Evolutionary conservation across 2,888 invertebrate genomes (phyloP), one percentile per base, ranked within the genome.

Genomic region (Cheilosia scutellata): DNA sequence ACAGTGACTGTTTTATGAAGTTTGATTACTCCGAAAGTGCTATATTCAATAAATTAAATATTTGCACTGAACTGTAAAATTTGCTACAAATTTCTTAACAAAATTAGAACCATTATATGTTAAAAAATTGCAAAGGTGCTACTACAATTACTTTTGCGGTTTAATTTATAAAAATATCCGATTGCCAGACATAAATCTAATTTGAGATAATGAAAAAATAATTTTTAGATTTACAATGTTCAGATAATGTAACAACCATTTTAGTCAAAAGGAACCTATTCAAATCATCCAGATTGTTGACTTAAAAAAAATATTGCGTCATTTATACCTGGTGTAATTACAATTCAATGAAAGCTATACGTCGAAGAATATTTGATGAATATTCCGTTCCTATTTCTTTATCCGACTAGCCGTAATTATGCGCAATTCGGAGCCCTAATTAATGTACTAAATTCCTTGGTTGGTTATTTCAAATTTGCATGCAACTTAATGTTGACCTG

Each of bases 271-370:
- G 2, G 16, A 20, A 44, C 20, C 7, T 44, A n/a, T 44, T 44
- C 44, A 44, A 6, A 6, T 16, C 16, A n/a, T 42, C 13, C 9
- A n/a, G 16, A 6, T 16, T 6, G 16, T 20, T 6, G 6, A 44
- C n/a, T 0, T 6, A 16, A 5, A n/a, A 6, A 16, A 44, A 44
- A 20, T 16, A 44, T 13, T 9, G 33, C 25, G 57, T 40, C n/a
- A 27, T 37, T 49, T 31, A 11, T 20, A 5, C 16, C 37, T 0
- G 2, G 20, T 42, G 40, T 60, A 57, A 63, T 82, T 55, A 49
- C n/a, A 9, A 80, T 74, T 20, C 74, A 74, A 49, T 75, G 63
- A 80, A 44, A 62, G 55, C 25, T 20, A n/a, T n/a, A 25, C 27
- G 33, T 44, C 53, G 53, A 77, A 77, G 40, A 47, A 9, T 33